Evolutionary conservation across 2,113 vertebrate genomes (phyloP), one percentile per base, ranked within the genome.

Genomic region (Brachyhypopomus gauderio): DNA sequence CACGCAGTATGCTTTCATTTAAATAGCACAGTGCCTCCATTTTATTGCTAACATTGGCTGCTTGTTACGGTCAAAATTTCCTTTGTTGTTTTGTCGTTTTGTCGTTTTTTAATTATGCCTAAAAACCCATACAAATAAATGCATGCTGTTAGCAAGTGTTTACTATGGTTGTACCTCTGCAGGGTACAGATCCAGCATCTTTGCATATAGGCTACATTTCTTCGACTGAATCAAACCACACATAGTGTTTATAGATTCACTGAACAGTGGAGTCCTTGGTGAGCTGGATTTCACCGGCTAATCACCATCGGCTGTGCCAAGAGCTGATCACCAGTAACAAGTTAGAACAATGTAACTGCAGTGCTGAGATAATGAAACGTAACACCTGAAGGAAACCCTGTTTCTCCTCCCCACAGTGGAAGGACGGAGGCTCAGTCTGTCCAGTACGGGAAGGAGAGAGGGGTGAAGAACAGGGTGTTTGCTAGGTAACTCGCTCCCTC

Each of bases 371-470:
- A 19, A 30, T 64, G 34, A 14, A 36, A 38, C 12, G 56, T 23
- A 62, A 16, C 19, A 60, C 8, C 38, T 14, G 27, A 56, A 69
- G 6, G 34, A 38, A 30, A 27, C 71, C 27, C 55, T 25, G 20
- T 69, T 85, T 38, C 45, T 11, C 45, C 12, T 11, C 45, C 45
- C 45, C 45, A 11, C 88, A 99, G 98, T 78, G 98, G 98, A 74
- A 95, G 98, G 91, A 99, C 98, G 36, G 98, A 99, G 87, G 97
- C 96, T 72, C 98, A 99, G 85, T 98, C 97, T 87, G 97, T 99
- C 83, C 98, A 99, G 89, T 99, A 99, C 92, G 98, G 97, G 75
- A 99, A 99, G 92, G 98, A 99, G 89, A 96, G 96, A 85, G 96
- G 96, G 87, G 96, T 97, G 91, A 98, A 98, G 91, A 95, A 98